Percentiles rank a stretch among this genome's conserved stretches.
phyloP scores from a whole-genome alignment of 1,140 invertebrate species.

The Chironomus striatipennis region DNA sequence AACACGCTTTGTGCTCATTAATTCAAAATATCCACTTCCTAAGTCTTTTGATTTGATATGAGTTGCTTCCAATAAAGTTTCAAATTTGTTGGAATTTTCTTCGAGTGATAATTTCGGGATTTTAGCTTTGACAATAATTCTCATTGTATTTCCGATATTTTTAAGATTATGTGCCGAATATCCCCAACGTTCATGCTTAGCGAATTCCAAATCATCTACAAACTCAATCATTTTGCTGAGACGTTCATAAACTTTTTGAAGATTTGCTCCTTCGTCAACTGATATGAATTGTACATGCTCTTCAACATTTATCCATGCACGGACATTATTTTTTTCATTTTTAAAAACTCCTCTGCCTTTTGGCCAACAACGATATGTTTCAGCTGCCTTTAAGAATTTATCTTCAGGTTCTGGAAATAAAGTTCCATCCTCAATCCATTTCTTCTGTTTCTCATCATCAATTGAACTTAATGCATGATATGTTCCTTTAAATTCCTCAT shows the following conservation, averaged over 20 bases:
- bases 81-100: constrained; percentile 49
- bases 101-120: constrained; percentile 51
- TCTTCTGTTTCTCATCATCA: constrained; percentile 55
- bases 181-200: constrained; percentile 55
- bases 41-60: constrained; percentile 58
- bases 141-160: constrained; percentile 65
- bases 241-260: constrained; percentile 50
- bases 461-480: constrained; percentile 63
- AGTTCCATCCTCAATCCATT: constrained; percentile 69
- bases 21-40: constrained; percentile 56
- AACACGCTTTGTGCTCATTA: constrained; percentile 65
- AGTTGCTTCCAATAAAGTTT: constrained; percentile 54
- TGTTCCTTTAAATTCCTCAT: constrained; percentile 54
- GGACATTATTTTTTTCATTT: constrained; percentile 58
- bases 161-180: constrained; percentile 67
- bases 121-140: constrained; percentile 63
- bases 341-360: constrained; percentile 59
- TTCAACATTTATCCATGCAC: constrained; percentile 66
- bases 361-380: constrained; percentile 70
- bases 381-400: constrained; percentile 56
- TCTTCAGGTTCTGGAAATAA: constrained; percentile 67
- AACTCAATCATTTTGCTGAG: constrained; percentile 53
- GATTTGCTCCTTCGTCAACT: constrained; percentile 60
- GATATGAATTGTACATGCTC: constrained; percentile 63
- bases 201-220: constrained; percentile 49